Percentiles rank a stretch among this genome's conserved stretches.
These are phyloP conservation scores for fruit fly (Drosophila melanogaster) DNA, from an alignment of 1,140 invertebrate genomes.

Conservation along the genomic window DNA sequence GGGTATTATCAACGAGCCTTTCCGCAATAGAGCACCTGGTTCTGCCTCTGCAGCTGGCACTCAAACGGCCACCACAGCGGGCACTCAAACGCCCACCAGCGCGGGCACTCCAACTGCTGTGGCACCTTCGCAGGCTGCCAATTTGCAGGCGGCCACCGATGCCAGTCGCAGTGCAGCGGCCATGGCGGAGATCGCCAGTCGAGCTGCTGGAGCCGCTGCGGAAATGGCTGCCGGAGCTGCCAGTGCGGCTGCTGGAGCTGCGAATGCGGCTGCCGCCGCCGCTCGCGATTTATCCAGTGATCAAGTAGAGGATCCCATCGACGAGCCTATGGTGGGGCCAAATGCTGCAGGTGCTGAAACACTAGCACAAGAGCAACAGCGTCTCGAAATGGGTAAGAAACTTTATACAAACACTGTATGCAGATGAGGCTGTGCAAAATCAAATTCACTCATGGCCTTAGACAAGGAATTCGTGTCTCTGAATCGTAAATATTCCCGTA, in stretches of 20 bases:
- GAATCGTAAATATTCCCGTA: neutral
- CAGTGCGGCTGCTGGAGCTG: conserved; percentile 43
- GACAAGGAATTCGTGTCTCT: neutral
- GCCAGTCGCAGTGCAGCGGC: conserved; percentile 1
- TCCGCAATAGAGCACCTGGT: neutral
- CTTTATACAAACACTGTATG: no score
- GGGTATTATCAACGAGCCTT: conserved; percentile 18
- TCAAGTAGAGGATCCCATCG: conserved; percentile 70
- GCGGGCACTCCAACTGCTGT: neutral
- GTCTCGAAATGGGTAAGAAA: conserved; percentile 49
- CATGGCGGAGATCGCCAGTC: conserved; percentile 20
- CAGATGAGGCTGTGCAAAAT: neutral
- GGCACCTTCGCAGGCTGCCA: neutral
- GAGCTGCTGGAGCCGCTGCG: conserved; percentile 23
- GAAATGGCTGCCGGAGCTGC: conserved; percentile 24
- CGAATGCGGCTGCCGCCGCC: conserved; percentile 56
- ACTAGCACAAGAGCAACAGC: conserved; percentile 22
- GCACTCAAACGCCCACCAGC: neutral
- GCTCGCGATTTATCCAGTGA: conserved; percentile 56
- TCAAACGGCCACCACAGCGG: conserved; percentile 1
- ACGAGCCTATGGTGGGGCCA: conserved; percentile 67
- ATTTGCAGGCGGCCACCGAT: conserved; percentile 5
- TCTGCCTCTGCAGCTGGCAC: conserved; percentile 1
- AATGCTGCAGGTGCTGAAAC: conserved; percentile 1
- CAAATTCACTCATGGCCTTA: neutral